A percentile compares a stretch with the other conserved stretches of the same genome.
Evolutionary conservation across 2,888 invertebrate genomes (phyloP).

Genomic region (Cosmia pyralina): DNA sequence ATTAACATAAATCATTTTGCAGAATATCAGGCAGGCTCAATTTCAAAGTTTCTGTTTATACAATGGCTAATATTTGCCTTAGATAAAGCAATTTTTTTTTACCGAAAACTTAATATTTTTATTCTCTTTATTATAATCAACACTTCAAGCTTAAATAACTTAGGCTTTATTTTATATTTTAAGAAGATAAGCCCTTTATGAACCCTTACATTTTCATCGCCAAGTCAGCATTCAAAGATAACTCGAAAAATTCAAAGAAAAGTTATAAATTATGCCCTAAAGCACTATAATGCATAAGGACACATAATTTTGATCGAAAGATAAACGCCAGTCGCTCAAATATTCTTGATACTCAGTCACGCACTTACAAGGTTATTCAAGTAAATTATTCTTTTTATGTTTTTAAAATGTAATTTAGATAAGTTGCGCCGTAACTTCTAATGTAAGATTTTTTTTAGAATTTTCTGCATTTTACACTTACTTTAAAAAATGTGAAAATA

Average conservation of each 20-base stretch:
- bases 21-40: too few species aligned
- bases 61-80: neutral
- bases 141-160: conserved; percentile 1
- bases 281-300: conserved; percentile 16
- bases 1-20: neutral
- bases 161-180: conserved; percentile 9
- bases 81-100: neutral
- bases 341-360: conserved; percentile 21
- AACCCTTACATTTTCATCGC: conserved; percentile 23
- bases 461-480: conserved; percentile 2
- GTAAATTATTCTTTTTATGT: conserved; percentile 29
- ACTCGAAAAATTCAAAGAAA: conserved; percentile 17
- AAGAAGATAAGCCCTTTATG: conserved; percentile 1
- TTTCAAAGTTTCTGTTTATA: conserved; percentile 6
- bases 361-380: neutral
- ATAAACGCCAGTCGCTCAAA: conserved; percentile 40
- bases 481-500: conserved; percentile 28
- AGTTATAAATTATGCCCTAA: conserved; percentile 28
- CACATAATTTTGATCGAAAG: conserved; percentile 34
- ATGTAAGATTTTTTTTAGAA: conserved; percentile 3
- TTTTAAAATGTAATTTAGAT: conserved; percentile 33
- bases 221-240: conserved; percentile 19
- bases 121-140: neutral
- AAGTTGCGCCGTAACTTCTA: conserved; percentile 23
- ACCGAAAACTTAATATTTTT: neutral